Base-by-base conservation (phyloP, 2,888 invertebrate species). In the Troides helena region DNA sequence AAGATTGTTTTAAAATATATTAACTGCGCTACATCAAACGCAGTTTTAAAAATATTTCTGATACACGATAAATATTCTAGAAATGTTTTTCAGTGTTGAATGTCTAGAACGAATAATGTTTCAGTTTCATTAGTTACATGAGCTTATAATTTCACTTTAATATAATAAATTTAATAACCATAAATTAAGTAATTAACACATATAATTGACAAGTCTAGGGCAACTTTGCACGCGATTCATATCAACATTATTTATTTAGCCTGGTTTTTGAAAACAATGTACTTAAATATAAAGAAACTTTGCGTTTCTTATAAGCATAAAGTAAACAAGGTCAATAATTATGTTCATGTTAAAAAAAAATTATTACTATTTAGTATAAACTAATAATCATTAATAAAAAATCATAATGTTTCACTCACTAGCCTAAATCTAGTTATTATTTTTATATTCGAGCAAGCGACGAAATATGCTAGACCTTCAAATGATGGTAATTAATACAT, bases 141-240 rank as follows among this genome's bases (percentile, higher is more conserved):
- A 58, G 25, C 64, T 36, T 64, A 25, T 57, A 39, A 57, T 64
- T 12, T 36, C 0, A 53, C 5, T 53, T 53, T 53, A 53, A 53
- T 46, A 17, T 59, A 30, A 30, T 46, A 59, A 59, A 14, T 59
- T 65, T 30, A 59, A 46, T 59, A 30, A 46, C n/a, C 43, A 46
- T 60, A 60, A 66, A 60, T 66, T 66, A 36, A 59, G 12, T 43
- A 56, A 67, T 62, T 67, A 57, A 57, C 67, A 62, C 30, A 46
- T 18, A 62, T 12, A 25, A 62, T 43, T 57, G 62, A 39, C 46
- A 36, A 0, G 56, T 56, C 46, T 39, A 62, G 57, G 61, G 25
- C 39, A 61, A 58, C 43, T 46, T 23, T 23, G 25, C 67, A 62
- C 57, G 62, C 62, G n/a, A 61, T 23, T 10, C 57, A 46, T 46